These are phyloP conservation scores for Diarsia dahlii DNA, from an alignment of 2,888 invertebrate genomes.

Conservation along the genomic window DNA sequence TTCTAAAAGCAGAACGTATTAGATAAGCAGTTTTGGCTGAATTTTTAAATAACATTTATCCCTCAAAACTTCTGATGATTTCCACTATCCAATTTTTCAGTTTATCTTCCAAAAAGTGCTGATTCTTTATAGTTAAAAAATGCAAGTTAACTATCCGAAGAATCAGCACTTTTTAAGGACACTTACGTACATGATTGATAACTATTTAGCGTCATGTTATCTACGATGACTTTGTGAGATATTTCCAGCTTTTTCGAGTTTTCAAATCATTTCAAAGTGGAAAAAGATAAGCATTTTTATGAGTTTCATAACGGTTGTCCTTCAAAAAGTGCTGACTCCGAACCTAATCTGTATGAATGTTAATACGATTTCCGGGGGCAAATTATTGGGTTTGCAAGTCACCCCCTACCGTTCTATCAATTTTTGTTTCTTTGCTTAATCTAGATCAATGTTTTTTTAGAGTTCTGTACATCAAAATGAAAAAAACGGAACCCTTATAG, in stretches of 20 bases:
- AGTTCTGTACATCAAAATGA: no score
- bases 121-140: neutral
- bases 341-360: neutral
- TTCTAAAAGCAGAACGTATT: no score
- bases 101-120: neutral
- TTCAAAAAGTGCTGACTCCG: neutral
- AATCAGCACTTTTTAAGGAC: no score
- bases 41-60: neutral
- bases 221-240: neutral
- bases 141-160: no score
- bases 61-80: neutral
- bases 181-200: neutral
- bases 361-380: neutral
- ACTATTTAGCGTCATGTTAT: neutral
- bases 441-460: neutral
- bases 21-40: no score
- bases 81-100: neutral
- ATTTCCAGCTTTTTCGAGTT: neutral
- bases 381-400: neutral
- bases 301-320: neutral
- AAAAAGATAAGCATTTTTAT: no score
- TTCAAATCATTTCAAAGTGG: neutral
- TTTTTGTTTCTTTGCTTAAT: neutral
- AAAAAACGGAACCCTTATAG: no score
- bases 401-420: neutral